These are phyloP conservation scores for Heliconius ethilla DNA, from an alignment of 2,888 invertebrate genomes.

Conservation along the genomic window DNA sequence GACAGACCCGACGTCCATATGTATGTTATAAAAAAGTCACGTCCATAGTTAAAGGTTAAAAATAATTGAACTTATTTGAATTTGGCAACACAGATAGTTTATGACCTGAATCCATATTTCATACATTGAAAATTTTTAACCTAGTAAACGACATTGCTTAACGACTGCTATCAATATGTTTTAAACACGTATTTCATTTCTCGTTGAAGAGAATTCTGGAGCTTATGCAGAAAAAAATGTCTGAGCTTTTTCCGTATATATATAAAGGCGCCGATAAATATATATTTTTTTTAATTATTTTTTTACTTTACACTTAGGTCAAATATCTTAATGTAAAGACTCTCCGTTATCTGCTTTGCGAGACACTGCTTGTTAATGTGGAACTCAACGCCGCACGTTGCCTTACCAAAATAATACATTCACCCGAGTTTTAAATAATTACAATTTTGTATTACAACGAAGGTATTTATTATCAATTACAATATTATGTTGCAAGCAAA, in stretches of 20 bases:
- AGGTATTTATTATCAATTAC: constrained; percentile 33
- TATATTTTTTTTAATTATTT: neutral
- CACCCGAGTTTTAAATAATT: neutral
- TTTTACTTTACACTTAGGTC: neutral
- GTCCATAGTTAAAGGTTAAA: too few relatives aligned
- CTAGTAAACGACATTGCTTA: neutral
- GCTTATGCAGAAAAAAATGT: neutral
- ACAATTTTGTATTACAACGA: constrained; percentile 1
- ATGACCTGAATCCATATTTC: constrained; percentile 1
- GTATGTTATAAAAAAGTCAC: too few relatives aligned
- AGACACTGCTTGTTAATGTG: too few relatives aligned
- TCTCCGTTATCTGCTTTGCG: too few relatives aligned
- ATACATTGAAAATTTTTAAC: constrained; percentile 1
- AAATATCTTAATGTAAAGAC: neutral
- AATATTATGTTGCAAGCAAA: constrained; percentile 33
- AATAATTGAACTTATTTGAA: constrained; percentile 1
- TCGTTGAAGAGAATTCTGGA: neutral
- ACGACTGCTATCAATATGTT: constrained; percentile 3
- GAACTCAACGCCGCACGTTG: too few relatives aligned
- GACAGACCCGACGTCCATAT: too few relatives aligned
- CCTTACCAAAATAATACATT: neutral
- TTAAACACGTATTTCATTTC: constrained; percentile 10
- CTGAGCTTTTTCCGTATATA: neutral
- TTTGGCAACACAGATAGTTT: neutral
- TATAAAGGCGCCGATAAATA: neutral